Evolutionary conservation across 2,113 vertebrate genomes (phyloP).

Genomic region (Daboia siamensis): DNA sequence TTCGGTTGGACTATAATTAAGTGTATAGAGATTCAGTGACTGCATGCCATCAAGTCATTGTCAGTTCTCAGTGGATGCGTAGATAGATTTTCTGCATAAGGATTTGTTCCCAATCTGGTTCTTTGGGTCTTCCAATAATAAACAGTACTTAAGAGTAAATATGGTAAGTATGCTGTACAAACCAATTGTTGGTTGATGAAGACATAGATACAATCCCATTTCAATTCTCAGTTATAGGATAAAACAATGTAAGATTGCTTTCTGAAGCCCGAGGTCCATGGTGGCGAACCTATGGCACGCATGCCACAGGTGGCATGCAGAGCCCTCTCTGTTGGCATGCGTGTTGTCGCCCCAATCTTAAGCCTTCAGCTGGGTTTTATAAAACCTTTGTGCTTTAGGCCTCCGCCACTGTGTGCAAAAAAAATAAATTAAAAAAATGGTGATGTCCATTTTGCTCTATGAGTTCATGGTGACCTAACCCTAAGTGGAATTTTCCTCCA

Average conservation of each 20-base stretch:
- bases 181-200: not conserved
- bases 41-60: not conserved
- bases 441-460: too few relatives aligned
- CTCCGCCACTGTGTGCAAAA: too few relatives aligned
- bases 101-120: not conserved
- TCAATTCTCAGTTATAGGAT: not conserved
- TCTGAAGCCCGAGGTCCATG: not conserved
- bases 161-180: not conserved
- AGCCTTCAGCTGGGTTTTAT: too few relatives aligned
- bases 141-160: not conserved
- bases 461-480: too few relatives aligned
- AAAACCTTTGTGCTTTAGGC: too few relatives aligned
- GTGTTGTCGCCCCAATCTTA: too few relatives aligned
- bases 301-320: too few relatives aligned
- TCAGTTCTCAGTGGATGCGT: not conserved
- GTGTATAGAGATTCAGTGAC: not conserved
- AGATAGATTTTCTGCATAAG: not conserved
- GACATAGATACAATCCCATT: not conserved
- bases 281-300: too few relatives aligned
- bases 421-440: too few relatives aligned
- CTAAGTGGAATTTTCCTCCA: too few relatives aligned
- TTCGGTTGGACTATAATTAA: not conserved
- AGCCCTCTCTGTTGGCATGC: too few relatives aligned
- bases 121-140: not conserved
- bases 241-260: not conserved